Percentiles rank a stretch among this genome's conserved stretches.
Conservation (phyloP, 2,113 vertebrate genomes). For the Gallinago media region DNA sequence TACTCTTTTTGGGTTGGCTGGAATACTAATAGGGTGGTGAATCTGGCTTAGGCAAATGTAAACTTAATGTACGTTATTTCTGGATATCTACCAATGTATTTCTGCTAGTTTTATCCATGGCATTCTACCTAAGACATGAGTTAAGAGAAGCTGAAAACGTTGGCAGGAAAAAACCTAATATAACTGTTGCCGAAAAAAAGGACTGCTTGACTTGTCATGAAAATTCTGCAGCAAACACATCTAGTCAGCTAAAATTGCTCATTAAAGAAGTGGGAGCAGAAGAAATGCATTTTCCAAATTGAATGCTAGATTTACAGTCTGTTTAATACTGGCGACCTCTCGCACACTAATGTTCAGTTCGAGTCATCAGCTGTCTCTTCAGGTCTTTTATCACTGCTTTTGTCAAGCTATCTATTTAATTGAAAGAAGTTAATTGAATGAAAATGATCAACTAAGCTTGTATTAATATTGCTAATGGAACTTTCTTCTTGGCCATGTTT, state of each 20-base stretch:
- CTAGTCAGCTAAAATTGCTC: constrained; percentile 94
- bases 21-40: background rate
- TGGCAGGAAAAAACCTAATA: constrained; percentile 27
- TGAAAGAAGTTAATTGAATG: constrained; percentile 99
- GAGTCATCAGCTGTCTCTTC: constrained; percentile 93
- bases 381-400: constrained; percentile 98
- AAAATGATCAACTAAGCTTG: constrained; percentile 99
- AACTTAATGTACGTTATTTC: background rate
- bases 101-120: background rate
- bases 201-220: constrained; percentile 74
- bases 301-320: constrained; percentile 97
- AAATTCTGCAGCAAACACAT: constrained; percentile 84
- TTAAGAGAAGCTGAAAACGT: constrained; percentile 14
- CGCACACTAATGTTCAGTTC: constrained; percentile 93
- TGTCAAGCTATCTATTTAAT: constrained; percentile 99
- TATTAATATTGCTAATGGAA: constrained; percentile 99
- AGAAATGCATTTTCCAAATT: constrained; percentile 98
- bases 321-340: constrained; percentile 91
- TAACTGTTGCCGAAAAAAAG: background rate
- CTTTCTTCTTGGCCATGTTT: constrained; percentile 99
- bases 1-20: background rate
- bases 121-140: background rate
- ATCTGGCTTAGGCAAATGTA: background rate
- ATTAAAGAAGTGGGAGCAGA: constrained; percentile 92
- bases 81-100: background rate